Base-by-base conservation (phyloP, 1,140 invertebrate species). In the Glossosoma conforme region DNA sequence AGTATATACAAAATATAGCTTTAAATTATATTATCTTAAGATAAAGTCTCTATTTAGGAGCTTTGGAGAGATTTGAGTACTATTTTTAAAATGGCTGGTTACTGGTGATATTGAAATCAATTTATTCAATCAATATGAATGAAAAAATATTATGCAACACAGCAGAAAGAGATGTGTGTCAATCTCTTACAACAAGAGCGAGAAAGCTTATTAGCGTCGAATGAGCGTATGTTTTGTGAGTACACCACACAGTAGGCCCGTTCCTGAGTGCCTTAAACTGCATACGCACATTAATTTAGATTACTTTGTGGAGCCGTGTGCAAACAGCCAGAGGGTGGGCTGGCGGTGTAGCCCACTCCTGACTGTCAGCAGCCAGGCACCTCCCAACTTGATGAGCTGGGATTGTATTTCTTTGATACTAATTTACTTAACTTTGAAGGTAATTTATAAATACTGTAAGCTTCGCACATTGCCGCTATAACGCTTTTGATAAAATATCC, bases 261-360 rank as follows among this genome's bases (percentile, higher is more conserved):
- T 28, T n/a, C 25, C 25, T 8, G 25, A 8, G 6, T 28, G 38
- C 44, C 44, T 37, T 38, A 44, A 47, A 48, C 46, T 48, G 47
- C 47, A 42, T 50, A 43, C 40, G 47, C 28, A 43, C 47, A 50
- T 50, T 50, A 50, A 50, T 50, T 50, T 50, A 50, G 47, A 50
- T 50, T 50, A 50, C 47, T 50, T 50, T 50, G 47, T 50, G 35
- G 32, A 32, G 47, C 38, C 38, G 18, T 41, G 46, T 11, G 36
- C 24, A 48, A 48, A 48, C 46, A 48, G 36, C 17, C 13, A 36
- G 33, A 18, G 33, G 24, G 22, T 13, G 35, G 22, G 32, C 4
- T 10, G 20, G n/a, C 13, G 8, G 14, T 35, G 15, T 33, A 11
- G 3, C n/a, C n/a, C 24, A 28, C 24, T 6, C 6, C 6, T 8